A percentile compares a stretch with the other conserved stretches of the same genome.
phyloP scores from a whole-genome alignment of 2,888 invertebrate genomes.

The Ryuthela nishihirai region DNA sequence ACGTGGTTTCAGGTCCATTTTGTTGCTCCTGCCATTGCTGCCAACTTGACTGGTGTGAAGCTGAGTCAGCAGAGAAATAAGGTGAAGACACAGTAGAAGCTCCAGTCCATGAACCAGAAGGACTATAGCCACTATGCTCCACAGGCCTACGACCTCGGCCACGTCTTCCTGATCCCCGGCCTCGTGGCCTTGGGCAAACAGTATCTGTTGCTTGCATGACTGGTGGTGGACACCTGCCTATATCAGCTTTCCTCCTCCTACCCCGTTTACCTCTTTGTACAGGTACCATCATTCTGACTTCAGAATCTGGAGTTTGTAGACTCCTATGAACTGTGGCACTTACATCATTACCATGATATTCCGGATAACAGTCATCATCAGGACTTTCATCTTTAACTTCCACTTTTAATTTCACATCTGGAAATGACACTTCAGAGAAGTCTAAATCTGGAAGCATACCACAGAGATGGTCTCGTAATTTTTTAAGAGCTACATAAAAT shows the following conservation, averaged over 20 bases:
- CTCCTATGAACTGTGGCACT: constrained; percentile 34
- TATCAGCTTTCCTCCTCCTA: constrained; percentile 27
- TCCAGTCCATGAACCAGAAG: constrained; percentile 31
- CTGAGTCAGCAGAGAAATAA: constrained; percentile 18
- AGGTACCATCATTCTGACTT: constrained; percentile 32
- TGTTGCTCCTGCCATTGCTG: constrained; percentile 35
- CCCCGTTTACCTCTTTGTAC: constrained; percentile 26
- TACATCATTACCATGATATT: constrained; percentile 29
- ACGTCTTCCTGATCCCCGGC: constrained; percentile 30
- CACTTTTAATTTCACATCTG: constrained; percentile 35
- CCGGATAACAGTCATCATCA: constrained; percentile 18
- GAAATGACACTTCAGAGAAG: constrained; percentile 35
- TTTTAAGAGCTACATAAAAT: constrained; percentile 91
- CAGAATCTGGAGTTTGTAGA: constrained; percentile 27
- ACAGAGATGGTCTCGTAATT: constrained; percentile 82
- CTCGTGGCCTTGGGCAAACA: constrained; percentile 14
- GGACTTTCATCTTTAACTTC: constrained; percentile 34
- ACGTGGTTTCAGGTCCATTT: constrained; percentile 28
- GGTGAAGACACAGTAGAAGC: constrained; percentile 32
- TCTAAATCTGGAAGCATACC: constrained; percentile 36
- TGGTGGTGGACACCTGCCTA: constrained; percentile 26
- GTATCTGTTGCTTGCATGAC: constrained; percentile 8
- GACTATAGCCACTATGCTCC: constrained; percentile 28
- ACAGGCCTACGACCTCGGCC: constrained; percentile 33
- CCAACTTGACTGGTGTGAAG: constrained; percentile 29